phyloP scores from a whole-genome alignment of 2,888 invertebrate species.

The Drosophila maculinotata region DNA sequence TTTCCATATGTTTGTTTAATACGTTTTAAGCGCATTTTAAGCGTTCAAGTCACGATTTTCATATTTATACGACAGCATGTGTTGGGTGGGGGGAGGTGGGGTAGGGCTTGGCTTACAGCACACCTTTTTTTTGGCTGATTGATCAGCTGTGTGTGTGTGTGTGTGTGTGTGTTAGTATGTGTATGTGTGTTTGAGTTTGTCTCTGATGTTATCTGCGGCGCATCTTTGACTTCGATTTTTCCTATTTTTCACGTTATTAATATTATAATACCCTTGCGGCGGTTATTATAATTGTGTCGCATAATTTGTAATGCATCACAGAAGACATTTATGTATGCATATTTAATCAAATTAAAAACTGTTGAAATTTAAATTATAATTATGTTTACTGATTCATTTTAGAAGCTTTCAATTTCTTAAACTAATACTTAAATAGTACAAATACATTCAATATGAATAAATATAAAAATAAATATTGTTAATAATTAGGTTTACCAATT shows the following conservation, averaged over 20 bases:
- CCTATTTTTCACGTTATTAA: conserved; percentile 42
- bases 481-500: too few relatives aligned
- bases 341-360: too few relatives aligned
- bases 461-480: too few relatives aligned
- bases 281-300: not conserved
- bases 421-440: too few relatives aligned
- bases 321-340: too few relatives aligned
- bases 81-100: not conserved
- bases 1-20: conserved; percentile 78
- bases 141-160: conserved; percentile 62
- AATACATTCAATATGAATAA: too few relatives aligned
- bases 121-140: conserved; percentile 71
- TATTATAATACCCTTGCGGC: conserved; percentile 3
- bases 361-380: too few relatives aligned
- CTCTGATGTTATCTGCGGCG: conserved; percentile 62
- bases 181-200: conserved; percentile 27
- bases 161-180: conserved; percentile 28
- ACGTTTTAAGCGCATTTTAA: conserved; percentile 80
- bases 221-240: conserved; percentile 75
- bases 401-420: too few relatives aligned
- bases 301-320: too few relatives aligned
- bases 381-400: too few relatives aligned
- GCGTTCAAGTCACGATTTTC: conserved; percentile 83
- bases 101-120: conserved; percentile 23
- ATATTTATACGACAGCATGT: conserved; percentile 68